Evolutionary conservation across 2,797 vertebrate genomes (phyloP), one percentile per base, ranked within the genome.

Genomic region (Erethizon dorsatum): DNA sequence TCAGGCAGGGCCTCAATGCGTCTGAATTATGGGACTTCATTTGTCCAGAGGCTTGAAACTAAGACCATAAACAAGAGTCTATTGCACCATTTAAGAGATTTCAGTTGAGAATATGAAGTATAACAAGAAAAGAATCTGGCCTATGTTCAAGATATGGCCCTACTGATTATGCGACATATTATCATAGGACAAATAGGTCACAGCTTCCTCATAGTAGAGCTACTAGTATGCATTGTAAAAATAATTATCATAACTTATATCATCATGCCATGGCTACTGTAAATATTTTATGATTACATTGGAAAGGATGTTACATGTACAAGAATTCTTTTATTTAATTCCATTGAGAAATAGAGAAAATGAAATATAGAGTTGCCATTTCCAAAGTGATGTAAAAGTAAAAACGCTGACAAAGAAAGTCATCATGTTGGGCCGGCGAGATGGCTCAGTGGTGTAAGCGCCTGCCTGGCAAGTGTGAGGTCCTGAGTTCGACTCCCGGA

Each of bases 1-100:
- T 12, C 2, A 10, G 22, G 12, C 31, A 0, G 0, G 0, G 13
- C 4, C 15, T 10, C 17, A 57, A 28, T 20, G 5, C 15, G 26
- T 56, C 6, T 18, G 14, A 79, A 18, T n/a, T 37, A 0, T 47
- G 50, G 20, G 7, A 3, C 3, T 26, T 37, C 18, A 4, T 4
- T 22, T 69, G 2, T 41, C 2, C 2, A 71, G 9, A 13, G 54
- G 8, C 3, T 26, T 69, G 26, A 90, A 75, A 41, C 31, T 28
- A 78, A 95, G 52, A 37, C 6, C 2, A 11, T 1, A 37, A 4
- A 52, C 12, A 77, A 41, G 24, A 92, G 28, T 11, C 4, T 10
- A 12, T 61, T 18, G 54, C 2, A n/a, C 5, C 2, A 50, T 31
- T 82, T 10, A 61, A 79, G 1, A 73, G 7, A 10, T 59, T 90